These are phyloP conservation scores for Gracilinanus agilis DNA, from an alignment of 2,113 vertebrate species.

Conservation along the genomic window DNA sequence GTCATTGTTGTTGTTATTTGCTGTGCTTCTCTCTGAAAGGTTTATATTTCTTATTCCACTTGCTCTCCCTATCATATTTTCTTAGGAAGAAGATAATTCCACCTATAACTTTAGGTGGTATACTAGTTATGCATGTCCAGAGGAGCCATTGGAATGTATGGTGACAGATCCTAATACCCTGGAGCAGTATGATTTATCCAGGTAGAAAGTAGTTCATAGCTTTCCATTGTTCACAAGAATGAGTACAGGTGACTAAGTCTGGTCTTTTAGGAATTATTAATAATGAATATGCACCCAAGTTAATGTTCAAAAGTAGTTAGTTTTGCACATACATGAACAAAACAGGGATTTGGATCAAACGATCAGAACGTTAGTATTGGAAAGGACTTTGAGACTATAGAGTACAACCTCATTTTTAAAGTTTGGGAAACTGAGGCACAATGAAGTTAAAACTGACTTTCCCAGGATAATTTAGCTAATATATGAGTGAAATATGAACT, in stretches of 20 bases:
- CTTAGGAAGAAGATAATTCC: slow-evolving; percentile 90
- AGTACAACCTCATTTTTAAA: neutral
- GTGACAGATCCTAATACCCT: slow-evolving; percentile 89
- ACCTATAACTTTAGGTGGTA: slow-evolving; percentile 98
- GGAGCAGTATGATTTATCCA: slow-evolving; percentile 96
- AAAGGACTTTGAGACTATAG: neutral
- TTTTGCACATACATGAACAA: neutral
- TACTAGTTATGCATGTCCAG: slow-evolving; percentile 95
- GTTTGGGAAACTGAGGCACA: neutral
- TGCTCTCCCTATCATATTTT: neutral
- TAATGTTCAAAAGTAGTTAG: too few relatives aligned
- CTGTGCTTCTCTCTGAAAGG: neutral
- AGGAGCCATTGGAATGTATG: slow-evolving; percentile 92
- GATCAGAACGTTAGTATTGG: neutral
- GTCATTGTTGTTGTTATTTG: neutral
- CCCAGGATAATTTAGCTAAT: neutral
- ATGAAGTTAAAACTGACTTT: neutral
- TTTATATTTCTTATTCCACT: neutral
- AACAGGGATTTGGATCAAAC: neutral
- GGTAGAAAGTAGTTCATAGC: slow-evolving; percentile 83
- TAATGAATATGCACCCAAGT: neutral
- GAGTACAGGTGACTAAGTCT: rapidly evolving
- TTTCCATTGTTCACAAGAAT: neutral
- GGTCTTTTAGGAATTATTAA: neutral
- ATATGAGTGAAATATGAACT: neutral